Conservation (phyloP, 2,888 invertebrate genomes). For the Mythimna vitellina region DNA sequence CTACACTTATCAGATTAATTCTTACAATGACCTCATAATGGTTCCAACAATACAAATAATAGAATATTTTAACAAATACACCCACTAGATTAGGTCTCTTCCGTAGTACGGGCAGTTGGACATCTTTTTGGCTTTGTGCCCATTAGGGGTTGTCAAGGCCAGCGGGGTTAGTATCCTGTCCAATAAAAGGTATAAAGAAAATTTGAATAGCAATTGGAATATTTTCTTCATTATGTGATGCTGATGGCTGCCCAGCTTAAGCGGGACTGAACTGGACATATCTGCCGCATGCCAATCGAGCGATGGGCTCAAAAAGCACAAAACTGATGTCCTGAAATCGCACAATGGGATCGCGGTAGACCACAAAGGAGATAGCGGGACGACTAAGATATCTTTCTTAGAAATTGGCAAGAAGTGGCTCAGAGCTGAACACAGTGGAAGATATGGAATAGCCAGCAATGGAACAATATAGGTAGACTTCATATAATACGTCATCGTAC, state of each 20-base stretch:
- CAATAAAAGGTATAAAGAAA: conserved; percentile 44
- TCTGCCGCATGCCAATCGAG: too few relatives aligned
- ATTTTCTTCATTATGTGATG: conserved; percentile 20
- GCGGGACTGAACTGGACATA: too few relatives aligned
- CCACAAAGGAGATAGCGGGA: too few relatives aligned
- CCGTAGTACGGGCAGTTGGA: conserved; percentile 51
- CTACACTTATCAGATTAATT: conserved; percentile 10
- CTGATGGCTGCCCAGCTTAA: neutral
- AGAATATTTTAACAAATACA: conserved; percentile 44
- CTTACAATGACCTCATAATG: neutral
- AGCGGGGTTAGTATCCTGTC: conserved; percentile 49
- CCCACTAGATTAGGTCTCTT: conserved; percentile 33
- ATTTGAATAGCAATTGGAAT: conserved; percentile 35
- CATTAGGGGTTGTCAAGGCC: conserved; percentile 49
- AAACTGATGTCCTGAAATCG: too few relatives aligned
- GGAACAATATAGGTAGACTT: too few relatives aligned
- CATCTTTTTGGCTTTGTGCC: conserved; percentile 58
- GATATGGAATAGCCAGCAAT: too few relatives aligned
- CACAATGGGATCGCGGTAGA: too few relatives aligned
- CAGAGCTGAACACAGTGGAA: too few relatives aligned
- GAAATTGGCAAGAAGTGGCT: too few relatives aligned
- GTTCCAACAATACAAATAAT: conserved; percentile 33
- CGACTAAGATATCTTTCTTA: too few relatives aligned
- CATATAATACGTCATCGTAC: too few relatives aligned
- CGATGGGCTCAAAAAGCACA: too few relatives aligned